phyloP scores from a whole-genome alignment of 2,113 vertebrate genomes.

The Corynorhinus townsendii region DNA sequence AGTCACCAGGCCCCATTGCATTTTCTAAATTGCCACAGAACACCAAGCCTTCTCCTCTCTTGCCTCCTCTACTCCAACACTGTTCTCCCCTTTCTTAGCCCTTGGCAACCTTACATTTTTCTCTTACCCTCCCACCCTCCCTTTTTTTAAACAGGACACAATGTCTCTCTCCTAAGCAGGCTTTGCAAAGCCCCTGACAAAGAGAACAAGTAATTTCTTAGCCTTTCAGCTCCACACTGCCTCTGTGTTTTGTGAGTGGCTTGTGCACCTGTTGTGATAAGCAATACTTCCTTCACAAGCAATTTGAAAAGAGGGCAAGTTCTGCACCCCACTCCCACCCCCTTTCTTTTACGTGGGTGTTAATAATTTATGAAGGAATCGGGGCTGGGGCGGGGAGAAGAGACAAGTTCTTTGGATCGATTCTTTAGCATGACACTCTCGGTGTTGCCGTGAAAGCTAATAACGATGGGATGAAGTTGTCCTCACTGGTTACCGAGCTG shows the following conservation, averaged over 20 bases:
- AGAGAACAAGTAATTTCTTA: conserved; percentile 82
- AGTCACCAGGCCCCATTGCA: not conserved
- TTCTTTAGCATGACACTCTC: conserved; percentile 66
- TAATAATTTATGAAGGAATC: conserved; percentile 71
- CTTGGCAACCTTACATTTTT: conserved; percentile 8
- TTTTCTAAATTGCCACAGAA: not conserved
- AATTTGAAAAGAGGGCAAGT: conserved; percentile 73
- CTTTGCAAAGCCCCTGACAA: conserved; percentile 81
- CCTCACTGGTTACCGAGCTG: not conserved
- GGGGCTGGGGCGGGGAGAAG: not conserved
- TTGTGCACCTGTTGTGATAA: conserved; percentile 82
- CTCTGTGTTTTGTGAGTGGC: conserved; percentile 78
- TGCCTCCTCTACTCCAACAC: not conserved
- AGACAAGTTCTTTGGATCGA: conserved; percentile 28
- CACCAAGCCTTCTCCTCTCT: not conserved
- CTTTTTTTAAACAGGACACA: conserved; percentile 40
- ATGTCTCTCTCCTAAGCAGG: conserved; percentile 74
- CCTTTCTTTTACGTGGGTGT: conserved; percentile 76
- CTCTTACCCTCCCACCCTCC: not conserved
- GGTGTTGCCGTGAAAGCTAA: conserved; percentile 31
- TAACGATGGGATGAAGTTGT: conserved; percentile 20
- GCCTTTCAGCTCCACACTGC: conserved; percentile 77
- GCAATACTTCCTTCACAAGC: conserved; percentile 75
- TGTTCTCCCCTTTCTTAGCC: not conserved
- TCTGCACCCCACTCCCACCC: not conserved